Evolutionary conservation across 2,888 invertebrate species (phyloP).

Genomic region (Schrankia costaestrigalis): DNA sequence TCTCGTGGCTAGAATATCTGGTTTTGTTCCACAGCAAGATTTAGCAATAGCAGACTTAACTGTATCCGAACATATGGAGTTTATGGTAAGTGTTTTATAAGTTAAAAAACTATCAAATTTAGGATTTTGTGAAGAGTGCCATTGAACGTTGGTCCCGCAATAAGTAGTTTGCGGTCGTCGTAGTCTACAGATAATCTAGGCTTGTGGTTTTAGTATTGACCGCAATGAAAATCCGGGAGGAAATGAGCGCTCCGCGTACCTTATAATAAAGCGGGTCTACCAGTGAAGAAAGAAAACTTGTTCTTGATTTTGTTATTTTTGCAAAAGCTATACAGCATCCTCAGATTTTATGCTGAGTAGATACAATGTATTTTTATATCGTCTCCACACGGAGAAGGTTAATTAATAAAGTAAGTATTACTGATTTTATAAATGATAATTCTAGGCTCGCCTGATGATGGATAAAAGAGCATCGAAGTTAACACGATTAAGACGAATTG

Average conservation of each 20-base stretch:
- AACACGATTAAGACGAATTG: constrained; percentile 47
- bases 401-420: neutral
- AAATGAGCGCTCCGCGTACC: neutral
- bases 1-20: constrained; percentile 87
- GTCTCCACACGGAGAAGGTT: too few species aligned
- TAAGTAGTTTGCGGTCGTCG: too few species aligned
- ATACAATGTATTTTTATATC: too few species aligned
- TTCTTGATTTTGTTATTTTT: too few species aligned
- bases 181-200: too few species aligned
- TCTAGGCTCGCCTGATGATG: constrained; percentile 88
- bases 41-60: constrained; percentile 88
- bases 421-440: neutral
- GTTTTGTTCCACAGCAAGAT: constrained; percentile 93
- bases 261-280: too few species aligned
- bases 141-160: too few species aligned
- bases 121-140: neutral
- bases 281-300: too few species aligned
- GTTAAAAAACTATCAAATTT: neutral
- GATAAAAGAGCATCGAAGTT: constrained; percentile 75
- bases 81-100: constrained; percentile 83
- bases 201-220: too few species aligned
- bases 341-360: too few species aligned
- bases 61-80: constrained; percentile 90
- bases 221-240: too few species aligned
- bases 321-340: too few species aligned